These are phyloP conservation scores for Colinus virginianus DNA, from an alignment of 2,113 vertebrate genomes.

Conservation along the genomic window DNA sequence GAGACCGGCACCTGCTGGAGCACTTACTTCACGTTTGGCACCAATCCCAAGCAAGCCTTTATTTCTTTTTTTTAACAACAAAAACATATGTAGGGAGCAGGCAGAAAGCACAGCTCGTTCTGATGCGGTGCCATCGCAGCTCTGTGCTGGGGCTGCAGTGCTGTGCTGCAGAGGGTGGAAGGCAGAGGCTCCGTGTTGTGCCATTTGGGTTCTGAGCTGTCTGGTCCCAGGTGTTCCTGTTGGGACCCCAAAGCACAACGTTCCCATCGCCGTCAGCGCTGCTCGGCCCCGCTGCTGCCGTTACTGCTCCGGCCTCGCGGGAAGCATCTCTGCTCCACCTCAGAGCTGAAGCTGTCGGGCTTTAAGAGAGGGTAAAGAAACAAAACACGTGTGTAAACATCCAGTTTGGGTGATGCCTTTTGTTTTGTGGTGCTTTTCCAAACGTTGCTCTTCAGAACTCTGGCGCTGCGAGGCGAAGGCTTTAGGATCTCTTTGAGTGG, in stretches of 20 bases:
- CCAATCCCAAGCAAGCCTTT: not conserved
- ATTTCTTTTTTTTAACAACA: constrained; percentile 15
- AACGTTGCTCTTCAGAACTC: not conserved
- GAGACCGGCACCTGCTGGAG: constrained; percentile 56
- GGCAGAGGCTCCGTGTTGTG: not conserved
- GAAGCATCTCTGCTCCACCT: not conserved
- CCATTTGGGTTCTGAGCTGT: rapidly evolving
- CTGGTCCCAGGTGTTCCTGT: not conserved
- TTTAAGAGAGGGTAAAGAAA: not conserved
- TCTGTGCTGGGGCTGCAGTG: not conserved
- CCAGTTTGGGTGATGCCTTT: not conserved
- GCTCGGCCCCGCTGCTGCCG: not conserved
- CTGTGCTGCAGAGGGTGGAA: not conserved
- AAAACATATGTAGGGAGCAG: constrained; percentile 17
- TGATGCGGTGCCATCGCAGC: constrained; percentile 28
- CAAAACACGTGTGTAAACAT: not conserved
- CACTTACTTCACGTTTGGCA: constrained; percentile 46
- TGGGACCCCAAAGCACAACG: no score
- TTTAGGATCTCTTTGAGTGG: constrained; percentile 25
- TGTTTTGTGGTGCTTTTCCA: not conserved
- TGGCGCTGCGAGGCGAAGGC: not conserved
- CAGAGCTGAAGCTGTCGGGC: not conserved
- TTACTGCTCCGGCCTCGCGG: no score
- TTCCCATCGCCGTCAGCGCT: rapidly evolving
- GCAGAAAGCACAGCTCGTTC: constrained; percentile 51